Evolutionary conservation across 2,113 vertebrate genomes (phyloP).

Genomic region (Ia io): DNA sequence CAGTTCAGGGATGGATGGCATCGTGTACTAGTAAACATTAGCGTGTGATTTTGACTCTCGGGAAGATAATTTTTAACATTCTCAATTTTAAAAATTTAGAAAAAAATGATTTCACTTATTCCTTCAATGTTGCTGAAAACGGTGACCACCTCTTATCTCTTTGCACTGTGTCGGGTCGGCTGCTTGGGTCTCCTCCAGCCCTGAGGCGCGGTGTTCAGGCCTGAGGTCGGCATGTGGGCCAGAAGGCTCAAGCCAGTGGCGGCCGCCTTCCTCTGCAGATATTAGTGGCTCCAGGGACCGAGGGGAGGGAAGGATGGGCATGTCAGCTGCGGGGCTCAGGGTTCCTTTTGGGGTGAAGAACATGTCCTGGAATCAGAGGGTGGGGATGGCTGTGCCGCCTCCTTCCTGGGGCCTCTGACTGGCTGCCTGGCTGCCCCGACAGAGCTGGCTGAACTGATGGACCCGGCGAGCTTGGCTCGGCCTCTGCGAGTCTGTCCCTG

Average conservation of each 20-base stretch:
- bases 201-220: not conserved
- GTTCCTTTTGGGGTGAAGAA: not conserved
- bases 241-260: no score
- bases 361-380: no score
- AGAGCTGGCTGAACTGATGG: not conserved
- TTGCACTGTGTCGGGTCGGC: not conserved
- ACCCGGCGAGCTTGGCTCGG: not conserved
- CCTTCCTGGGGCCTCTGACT: no score
- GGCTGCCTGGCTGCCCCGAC: fast-evolving
- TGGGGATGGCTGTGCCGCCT: not conserved
- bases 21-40: not conserved
- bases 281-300: not conserved
- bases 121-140: not conserved
- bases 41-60: constrained; percentile 62
- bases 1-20: not conserved
- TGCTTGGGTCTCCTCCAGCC: not conserved
- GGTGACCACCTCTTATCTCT: not conserved
- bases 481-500: not conserved
- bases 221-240: not conserved
- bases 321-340: not conserved
- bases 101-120: constrained; percentile 63
- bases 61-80: constrained; percentile 72
- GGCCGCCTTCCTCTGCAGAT: no score
- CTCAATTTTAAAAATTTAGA: constrained; percentile 48
- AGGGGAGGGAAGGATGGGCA: not conserved